Evolutionary conservation across 1,140 invertebrate genomes (phyloP).

Genomic region (Papilio helenus): DNA sequence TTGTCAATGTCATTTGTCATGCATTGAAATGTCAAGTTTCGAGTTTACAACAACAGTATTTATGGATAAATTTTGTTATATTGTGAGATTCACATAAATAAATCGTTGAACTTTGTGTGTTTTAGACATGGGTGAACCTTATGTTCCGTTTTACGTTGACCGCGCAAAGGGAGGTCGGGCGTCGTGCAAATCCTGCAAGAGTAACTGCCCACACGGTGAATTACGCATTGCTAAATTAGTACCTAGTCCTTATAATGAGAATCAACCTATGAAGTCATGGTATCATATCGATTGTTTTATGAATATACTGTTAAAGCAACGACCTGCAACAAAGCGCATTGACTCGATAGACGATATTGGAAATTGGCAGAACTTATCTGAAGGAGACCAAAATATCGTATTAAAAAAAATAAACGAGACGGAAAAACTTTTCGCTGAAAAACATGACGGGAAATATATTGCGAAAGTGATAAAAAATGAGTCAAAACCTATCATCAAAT

Average conservation of each 20-base stretch:
- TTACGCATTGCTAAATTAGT: conserved; percentile 90
- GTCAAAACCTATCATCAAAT: conserved; percentile 40
- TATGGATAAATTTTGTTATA: not conserved
- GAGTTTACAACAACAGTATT: not conserved
- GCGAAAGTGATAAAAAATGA: conserved; percentile 74
- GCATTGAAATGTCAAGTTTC: not conserved
- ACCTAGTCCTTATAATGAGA: conserved; percentile 91
- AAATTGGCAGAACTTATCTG: conserved; percentile 87
- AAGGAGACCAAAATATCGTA: conserved; percentile 88
- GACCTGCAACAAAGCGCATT: conserved; percentile 92
- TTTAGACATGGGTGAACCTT: conserved; percentile 59
- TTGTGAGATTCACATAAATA: not conserved
- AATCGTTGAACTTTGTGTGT: conserved; percentile 3
- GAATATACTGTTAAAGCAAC: conserved; percentile 89
- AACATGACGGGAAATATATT: conserved; percentile 79
- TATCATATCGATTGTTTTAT: conserved; percentile 92
- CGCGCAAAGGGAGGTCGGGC: conserved; percentile 91
- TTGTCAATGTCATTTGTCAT: not conserved
- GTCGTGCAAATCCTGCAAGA: conserved; percentile 94
- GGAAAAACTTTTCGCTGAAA: conserved; percentile 81
- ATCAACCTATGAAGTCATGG: conserved; percentile 93
- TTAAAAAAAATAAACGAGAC: conserved; percentile 85
- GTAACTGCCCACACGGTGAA: conserved; percentile 88
- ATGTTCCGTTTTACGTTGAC: conserved; percentile 86
- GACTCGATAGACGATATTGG: conserved; percentile 91